Conservation (phyloP, 2,113 vertebrate species). For the Gopherus evgoodei region DNA sequence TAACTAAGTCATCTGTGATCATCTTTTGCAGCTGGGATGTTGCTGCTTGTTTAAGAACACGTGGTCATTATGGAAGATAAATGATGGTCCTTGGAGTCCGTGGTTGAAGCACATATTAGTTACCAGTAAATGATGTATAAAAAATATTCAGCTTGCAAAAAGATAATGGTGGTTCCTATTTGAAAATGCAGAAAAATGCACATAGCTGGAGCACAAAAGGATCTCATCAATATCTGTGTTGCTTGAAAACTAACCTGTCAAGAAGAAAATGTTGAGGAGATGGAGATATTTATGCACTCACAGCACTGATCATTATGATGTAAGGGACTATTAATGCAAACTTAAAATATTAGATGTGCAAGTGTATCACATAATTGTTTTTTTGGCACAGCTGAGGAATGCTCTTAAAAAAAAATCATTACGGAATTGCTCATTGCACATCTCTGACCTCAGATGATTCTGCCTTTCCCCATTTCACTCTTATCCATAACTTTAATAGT, state of each 20-base stretch:
- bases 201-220: constrained; percentile 58
- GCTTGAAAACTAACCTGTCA: constrained; percentile 72
- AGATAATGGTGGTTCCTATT: constrained; percentile 71
- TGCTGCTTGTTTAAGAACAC: constrained; percentile 58
- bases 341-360: constrained; percentile 47
- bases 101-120: constrained; percentile 70
- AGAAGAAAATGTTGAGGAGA: constrained; percentile 56
- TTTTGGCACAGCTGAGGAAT: constrained; percentile 4
- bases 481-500: constrained; percentile 13
- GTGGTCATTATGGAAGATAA: constrained; percentile 72
- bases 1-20: constrained; percentile 34
- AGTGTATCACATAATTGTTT: constrained; percentile 41
- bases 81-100: constrained; percentile 61
- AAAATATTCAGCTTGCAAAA: constrained; percentile 73
- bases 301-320: constrained; percentile 51
- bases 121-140: constrained; percentile 74
- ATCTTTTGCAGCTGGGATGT: constrained; percentile 28
- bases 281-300: constrained; percentile 65
- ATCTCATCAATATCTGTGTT: constrained; percentile 75
- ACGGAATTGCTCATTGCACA: constrained; percentile 18
- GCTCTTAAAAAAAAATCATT: not conserved
- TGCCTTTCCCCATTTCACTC: constrained; percentile 6
- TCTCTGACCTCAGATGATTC: constrained; percentile 25
- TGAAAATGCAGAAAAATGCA: constrained; percentile 78
- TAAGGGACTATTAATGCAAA: constrained; percentile 65